Evolutionary conservation across 2,888 invertebrate species (phyloP).

Genomic region (Hecatera dysodea): DNA sequence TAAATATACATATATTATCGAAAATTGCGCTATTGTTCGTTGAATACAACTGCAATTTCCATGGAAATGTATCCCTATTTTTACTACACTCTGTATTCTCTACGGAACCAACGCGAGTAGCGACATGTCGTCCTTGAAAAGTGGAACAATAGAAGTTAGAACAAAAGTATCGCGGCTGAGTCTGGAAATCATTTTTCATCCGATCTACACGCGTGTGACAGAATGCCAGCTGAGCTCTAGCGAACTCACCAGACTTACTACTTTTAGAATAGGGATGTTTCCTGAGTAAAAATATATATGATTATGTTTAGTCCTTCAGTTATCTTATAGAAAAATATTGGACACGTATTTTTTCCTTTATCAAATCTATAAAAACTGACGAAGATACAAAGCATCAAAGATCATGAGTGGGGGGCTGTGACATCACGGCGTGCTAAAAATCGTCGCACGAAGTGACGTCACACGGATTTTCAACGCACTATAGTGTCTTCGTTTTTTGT

Average conservation of each 20-base stretch:
- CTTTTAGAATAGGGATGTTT: not conserved
- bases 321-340: no score
- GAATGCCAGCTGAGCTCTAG: conserved; percentile 19
- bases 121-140: conserved; percentile 27
- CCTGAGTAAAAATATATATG: no score
- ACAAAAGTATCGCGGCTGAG: conserved; percentile 29
- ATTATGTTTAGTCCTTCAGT: no score
- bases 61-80: conserved; percentile 12
- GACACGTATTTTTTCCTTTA: no score
- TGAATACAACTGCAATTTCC: not conserved
- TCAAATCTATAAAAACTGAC: no score
- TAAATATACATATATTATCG: no score
- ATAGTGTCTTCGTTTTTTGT: no score
- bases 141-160: conserved; percentile 47
- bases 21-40: not conserved
- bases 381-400: no score
- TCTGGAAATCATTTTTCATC: conserved; percentile 55
- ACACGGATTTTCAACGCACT: no score
- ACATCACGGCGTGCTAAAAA: no score
- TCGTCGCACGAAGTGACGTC: no score
- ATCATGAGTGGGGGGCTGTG: no score
- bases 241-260: not conserved
- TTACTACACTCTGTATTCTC: not conserved
- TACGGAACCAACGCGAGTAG: not conserved
- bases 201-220: conserved; percentile 32